Evolutionary conservation across 2,888 invertebrate species (phyloP).

Genomic region (Drosophila merina): DNA sequence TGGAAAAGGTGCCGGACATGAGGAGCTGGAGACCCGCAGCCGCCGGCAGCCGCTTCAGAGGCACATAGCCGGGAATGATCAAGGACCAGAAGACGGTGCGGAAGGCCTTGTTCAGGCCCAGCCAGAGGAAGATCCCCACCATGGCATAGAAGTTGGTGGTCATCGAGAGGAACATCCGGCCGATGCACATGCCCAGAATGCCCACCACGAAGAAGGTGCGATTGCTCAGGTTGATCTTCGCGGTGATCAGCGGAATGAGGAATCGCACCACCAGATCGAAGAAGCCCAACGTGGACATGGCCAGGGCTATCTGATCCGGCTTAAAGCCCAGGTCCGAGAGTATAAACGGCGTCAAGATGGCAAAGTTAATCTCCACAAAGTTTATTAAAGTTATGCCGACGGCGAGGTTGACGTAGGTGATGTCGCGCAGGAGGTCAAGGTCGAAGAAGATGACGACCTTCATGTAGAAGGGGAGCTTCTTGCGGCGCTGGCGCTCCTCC

Average conservation of each 20-base stretch:
- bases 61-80: conserved; percentile 89
- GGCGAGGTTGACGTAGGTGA: conserved; percentile 89
- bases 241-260: conserved; percentile 88
- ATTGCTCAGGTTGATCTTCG: conserved; percentile 88
- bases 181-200: conserved; percentile 87
- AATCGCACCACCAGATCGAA: conserved; percentile 88
- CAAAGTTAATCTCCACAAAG: conserved; percentile 90
- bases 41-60: conserved; percentile 88
- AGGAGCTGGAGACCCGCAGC: conserved; percentile 89
- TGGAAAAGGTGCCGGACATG: conserved; percentile 87
- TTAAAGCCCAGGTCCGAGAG: conserved; percentile 87
- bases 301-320: conserved; percentile 86
- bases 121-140: conserved; percentile 86
- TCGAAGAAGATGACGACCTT: conserved; percentile 89
- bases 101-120: conserved; percentile 89
- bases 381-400: conserved; percentile 89
- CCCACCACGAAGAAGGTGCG: conserved; percentile 89
- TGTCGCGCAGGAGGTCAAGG: conserved; percentile 88
- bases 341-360: conserved; percentile 90
- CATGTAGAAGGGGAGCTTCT: conserved; percentile 85
- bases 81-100: conserved; percentile 90
- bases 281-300: conserved; percentile 89
- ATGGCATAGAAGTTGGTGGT: conserved; percentile 85
- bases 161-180: conserved; percentile 85
- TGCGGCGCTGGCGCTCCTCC: conserved; percentile 59